Percentiles rank a stretch among this genome's conserved stretches.
Conservation (phyloP, 92 coral and sea anemone genomes). For the Porites cylindrica region DNA sequence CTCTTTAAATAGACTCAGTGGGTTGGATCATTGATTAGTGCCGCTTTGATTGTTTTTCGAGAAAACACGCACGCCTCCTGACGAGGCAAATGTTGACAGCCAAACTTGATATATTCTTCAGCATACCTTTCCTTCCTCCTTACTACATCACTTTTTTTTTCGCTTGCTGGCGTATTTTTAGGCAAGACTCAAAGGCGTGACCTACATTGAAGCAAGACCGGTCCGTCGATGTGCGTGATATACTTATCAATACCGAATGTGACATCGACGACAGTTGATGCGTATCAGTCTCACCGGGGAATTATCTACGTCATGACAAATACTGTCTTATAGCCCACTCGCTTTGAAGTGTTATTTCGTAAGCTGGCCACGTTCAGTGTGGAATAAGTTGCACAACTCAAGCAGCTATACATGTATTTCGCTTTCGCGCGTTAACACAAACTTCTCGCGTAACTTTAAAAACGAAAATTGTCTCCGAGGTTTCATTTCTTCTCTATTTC, state of each 20-base stretch:
- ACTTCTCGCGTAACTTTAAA: too few species aligned
- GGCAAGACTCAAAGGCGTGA: conserved; percentile 1
- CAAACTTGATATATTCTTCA: neutral
- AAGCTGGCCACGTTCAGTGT: neutral
- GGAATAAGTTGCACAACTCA: neutral
- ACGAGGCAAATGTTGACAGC: neutral
- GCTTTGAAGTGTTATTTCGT: conserved; percentile 2
- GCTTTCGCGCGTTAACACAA: neutral
- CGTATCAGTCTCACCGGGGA: neutral
- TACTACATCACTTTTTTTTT: neutral
- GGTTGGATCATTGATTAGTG: conserved; percentile 9
- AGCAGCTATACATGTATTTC: neutral
- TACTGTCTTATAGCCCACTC: neutral
- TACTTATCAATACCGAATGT: neutral
- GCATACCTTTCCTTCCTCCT: conserved; percentile 22
- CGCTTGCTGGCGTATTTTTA: conserved; percentile 7
- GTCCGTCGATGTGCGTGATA: neutral
- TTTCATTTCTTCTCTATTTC: neutral
- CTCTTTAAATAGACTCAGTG: conserved; percentile 4
- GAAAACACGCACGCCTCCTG: neutral
- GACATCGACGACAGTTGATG: neutral
- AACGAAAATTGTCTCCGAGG: neutral
- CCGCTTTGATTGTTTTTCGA: neutral
- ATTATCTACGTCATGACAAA: conserved; percentile 15
- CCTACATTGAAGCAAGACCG: neutral